Conservation (phyloP, 2,888 invertebrate species). For the Drosophila neutralis region DNA sequence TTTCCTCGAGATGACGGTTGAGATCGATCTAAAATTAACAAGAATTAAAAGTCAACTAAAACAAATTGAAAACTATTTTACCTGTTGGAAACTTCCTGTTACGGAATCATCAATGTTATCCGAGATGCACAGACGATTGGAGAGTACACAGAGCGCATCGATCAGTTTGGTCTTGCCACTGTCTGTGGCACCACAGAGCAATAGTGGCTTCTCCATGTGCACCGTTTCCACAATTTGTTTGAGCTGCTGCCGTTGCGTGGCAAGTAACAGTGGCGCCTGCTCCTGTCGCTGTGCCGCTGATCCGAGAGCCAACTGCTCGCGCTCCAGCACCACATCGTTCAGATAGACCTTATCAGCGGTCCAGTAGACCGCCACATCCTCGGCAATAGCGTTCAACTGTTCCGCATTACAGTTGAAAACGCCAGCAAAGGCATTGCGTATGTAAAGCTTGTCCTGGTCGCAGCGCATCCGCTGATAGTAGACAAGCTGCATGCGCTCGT, state of each 20-base stretch:
- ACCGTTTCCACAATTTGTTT: constrained; percentile 94
- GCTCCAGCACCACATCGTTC: constrained; percentile 87
- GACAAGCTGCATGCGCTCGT: constrained; percentile 88
- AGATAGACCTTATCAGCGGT: constrained; percentile 87
- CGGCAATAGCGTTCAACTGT: constrained; percentile 83
- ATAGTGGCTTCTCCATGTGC: constrained; percentile 95
- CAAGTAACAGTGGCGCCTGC: constrained; percentile 85
- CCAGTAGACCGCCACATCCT: constrained; percentile 87
- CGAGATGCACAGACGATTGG: constrained; percentile 82
- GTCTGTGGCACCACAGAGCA: constrained; percentile 86
- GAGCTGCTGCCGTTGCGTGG: constrained; percentile 88
- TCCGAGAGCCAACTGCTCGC: constrained; percentile 83
- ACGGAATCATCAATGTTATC: constrained; percentile 85
- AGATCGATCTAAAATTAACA: constrained; percentile 79
- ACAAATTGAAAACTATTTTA: constrained; percentile 55
- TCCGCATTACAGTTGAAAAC: constrained; percentile 85
- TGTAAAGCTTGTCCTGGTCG: constrained; percentile 90
- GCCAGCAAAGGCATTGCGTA: constrained; percentile 86
- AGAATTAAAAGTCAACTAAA: too few species aligned
- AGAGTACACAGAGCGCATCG: constrained; percentile 82
- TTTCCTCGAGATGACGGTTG: constrained; percentile 88
- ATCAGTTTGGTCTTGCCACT: constrained; percentile 84
- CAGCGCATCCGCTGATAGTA: constrained; percentile 95
- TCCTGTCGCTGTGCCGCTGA: constrained; percentile 67
- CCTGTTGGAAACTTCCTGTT: constrained; percentile 98